Base-by-base conservation (phyloP, 2,797 vertebrate genomes). In the Smutsia gigantea region DNA sequence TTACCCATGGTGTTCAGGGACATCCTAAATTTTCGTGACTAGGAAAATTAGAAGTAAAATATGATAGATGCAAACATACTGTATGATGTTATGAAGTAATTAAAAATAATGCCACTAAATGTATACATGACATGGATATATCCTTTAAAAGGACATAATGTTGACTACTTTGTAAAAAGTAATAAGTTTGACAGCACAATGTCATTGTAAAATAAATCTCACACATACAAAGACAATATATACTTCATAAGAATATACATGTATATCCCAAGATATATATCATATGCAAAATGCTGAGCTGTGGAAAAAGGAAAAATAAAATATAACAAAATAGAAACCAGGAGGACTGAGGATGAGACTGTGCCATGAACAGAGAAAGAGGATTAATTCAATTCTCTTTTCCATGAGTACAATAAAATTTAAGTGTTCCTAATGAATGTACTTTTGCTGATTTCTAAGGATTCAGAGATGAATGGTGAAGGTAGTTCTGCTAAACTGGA, bases 341-440 rank as follows among this genome's bases (percentile, higher is more conserved):
- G 37, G 21, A 27, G 37, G 31, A 55, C 18, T 14, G 49, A 69
- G 11, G 31, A 39, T 71, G 27, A 91, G 25, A 87, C 19, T 49
- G 49, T 51, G 15, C 63, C 15, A 64, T 49, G 19, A 84, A 71
- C 51, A 59, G 39, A 81, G 39, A 90, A 86, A 59, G 37, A 87
- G 1, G 11, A 46, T 81, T 63, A 69, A 64, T 64, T 21, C 21
- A 87, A 57, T 78, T 51, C 83, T 71, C 23, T 88, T 11, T 31
- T 77, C 84, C 46, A 27, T 71, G n/a, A 68, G 49, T 81, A 82
- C n/a, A 92, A 57, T 77, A 59, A 91, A 49, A 66, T 69, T 79
- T 75, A 79, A 88, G 64, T 78, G 84, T 85, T 89, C 49, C 59
- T 84, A 89, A 92, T 85, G 53, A 92, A 71, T 75, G 42, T 69